Conservation (phyloP, 2,113 vertebrate genomes). For the Spea bombifrons region DNA sequence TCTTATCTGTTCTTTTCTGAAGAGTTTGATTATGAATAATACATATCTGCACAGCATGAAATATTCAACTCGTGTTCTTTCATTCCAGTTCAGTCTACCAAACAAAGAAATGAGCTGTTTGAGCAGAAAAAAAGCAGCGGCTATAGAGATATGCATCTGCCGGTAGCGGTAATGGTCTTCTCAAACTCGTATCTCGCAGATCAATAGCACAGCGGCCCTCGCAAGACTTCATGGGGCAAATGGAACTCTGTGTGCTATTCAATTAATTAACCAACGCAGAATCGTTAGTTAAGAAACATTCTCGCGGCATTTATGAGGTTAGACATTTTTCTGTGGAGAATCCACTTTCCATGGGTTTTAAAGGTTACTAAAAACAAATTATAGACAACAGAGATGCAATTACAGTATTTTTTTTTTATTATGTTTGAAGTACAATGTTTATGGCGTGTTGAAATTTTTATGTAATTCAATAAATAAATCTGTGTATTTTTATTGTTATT, state of each 20-base stretch:
- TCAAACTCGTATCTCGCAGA: slow-evolving; percentile 11
- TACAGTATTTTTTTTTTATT: background rate
- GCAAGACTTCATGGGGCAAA: slow-evolving; percentile 37
- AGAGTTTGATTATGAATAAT: slow-evolving; percentile 66
- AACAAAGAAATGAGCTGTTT: slow-evolving; percentile 51
- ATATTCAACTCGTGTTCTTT: slow-evolving; percentile 61
- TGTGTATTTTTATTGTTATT: too few species aligned
- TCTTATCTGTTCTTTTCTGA: slow-evolving; percentile 63
- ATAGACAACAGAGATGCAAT: slow-evolving; percentile 4
- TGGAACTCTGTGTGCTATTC: background rate
- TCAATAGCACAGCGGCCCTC: slow-evolving; percentile 30
- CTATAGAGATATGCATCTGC: slow-evolving; percentile 18
- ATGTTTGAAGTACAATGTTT: too few species aligned
- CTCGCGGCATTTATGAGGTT: background rate
- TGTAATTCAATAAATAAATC: too few species aligned
- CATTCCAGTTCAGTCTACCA: slow-evolving; percentile 55
- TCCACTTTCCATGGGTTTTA: slow-evolving; percentile 8
- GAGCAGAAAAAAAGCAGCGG: slow-evolving; percentile 36
- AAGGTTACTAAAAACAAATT: slow-evolving; percentile 23
- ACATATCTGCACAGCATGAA: slow-evolving; percentile 61
- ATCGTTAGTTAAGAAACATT: slow-evolving; percentile 17
- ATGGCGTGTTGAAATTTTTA: too few species aligned
- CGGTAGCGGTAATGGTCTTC: slow-evolving; percentile 13
- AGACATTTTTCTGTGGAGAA: slow-evolving; percentile 20
- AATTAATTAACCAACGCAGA: slow-evolving; percentile 48